Evolutionary conservation across 2,797 vertebrate species (phyloP).

Genomic region (Phrynocephalus guinanensis): DNA sequence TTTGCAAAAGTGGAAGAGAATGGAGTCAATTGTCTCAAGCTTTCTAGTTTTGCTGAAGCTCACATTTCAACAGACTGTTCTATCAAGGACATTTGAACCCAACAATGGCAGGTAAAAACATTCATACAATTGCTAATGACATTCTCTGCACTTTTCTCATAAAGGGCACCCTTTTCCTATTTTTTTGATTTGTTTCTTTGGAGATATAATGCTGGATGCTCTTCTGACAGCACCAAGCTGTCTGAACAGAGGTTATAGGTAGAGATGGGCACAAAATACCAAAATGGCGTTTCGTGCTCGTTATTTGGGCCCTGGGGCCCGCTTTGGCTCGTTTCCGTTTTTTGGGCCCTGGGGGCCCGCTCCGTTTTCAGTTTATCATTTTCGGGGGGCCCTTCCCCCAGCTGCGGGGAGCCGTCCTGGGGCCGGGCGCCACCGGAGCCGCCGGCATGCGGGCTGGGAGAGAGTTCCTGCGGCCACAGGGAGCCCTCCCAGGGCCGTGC

Average conservation of each 20-base stretch:
- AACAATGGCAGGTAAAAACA: background rate
- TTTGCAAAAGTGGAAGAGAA: background rate
- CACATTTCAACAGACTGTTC: background rate
- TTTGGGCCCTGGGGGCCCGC: too few species aligned
- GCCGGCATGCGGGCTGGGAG: too few species aligned
- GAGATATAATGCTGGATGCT: background rate
- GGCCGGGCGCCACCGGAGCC: too few species aligned
- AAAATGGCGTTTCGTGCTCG: too few species aligned
- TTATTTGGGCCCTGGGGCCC: too few species aligned
- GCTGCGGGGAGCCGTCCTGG: too few species aligned
- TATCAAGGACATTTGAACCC: background rate
- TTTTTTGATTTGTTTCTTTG: background rate
- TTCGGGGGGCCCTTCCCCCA: too few species aligned
- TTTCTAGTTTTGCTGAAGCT: background rate
- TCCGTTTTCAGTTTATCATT: too few species aligned
- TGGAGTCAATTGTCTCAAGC: background rate
- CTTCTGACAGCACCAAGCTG: background rate
- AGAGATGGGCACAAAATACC: too few species aligned
- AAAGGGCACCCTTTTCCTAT: background rate
- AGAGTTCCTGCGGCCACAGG: too few species aligned
- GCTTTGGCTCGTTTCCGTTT: too few species aligned
- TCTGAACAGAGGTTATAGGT: background rate
- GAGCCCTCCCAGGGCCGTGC: too few species aligned
- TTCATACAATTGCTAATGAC: background rate
- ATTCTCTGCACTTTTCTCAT: background rate